Base-by-base conservation (phyloP, 2,888 invertebrate species). In the Nipponacmea schrenckii region DNA sequence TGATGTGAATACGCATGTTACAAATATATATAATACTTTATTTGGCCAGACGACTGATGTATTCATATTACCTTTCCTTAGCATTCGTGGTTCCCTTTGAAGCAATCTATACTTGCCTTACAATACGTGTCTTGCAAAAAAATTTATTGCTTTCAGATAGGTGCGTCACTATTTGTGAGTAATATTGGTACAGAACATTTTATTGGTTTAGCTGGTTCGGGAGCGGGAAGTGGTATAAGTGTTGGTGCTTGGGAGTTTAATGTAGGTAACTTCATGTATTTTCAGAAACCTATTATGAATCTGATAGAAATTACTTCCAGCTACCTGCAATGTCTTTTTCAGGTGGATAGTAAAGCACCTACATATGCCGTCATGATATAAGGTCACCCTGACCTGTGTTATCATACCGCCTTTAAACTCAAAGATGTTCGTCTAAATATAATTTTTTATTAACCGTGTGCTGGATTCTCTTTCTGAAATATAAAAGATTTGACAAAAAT, bases 161-260 rank as follows among this genome's bases (percentile, higher is more conserved):
- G 90, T 31, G 90, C 90, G 12, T 90, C 90, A 8, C 78, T 90
- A 65, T 91, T 91, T 81, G 90, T 90, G 15, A 89, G 89, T 70
- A 91, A 91, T 80, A 90, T 90, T 72, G 90, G 90, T 10, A 90
- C 89, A 46, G 90, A 90, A 62, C 90, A 90, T 80, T 91, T 91
- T 81, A 90, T 91, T 74, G 90, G 90, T 46, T 80, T 91, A 64
- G 90, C 90, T 3, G 90, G 90, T 10, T 89, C 90, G 1, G 90
- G 90, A 12, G 90, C 90, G 1, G 89, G 90, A 1, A 80, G 86
- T 46, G 90, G 90, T 3, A 89, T 90, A 65, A 89, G 89, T 31
- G 90, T 90, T 20, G 90, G 89, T 1, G 90, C 90, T 12, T 90
- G 90, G 85, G 90, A 90, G 80, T 84, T 90, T 69, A 90, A 90